phyloP scores from a whole-genome alignment of 1,140 invertebrate genomes.

The Caenorhabditis tropicalis region DNA sequence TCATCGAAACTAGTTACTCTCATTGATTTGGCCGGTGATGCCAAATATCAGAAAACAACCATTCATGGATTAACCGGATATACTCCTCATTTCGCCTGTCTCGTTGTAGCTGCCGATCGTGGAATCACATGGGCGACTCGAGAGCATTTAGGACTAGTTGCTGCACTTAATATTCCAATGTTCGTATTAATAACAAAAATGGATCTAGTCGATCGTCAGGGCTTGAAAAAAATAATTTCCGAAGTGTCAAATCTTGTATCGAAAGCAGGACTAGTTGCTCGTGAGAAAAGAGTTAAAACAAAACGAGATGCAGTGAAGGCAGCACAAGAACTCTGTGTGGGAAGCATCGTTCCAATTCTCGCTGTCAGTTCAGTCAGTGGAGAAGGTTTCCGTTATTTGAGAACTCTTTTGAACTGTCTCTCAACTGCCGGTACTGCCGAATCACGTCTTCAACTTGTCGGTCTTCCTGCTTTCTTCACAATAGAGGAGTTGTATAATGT shows the following conservation, averaged over 20 bases:
- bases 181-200: constrained; percentile 89
- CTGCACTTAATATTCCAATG: constrained; percentile 85
- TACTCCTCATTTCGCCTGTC: constrained; percentile 90
- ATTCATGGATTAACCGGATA: constrained; percentile 91
- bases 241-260: constrained; percentile 44
- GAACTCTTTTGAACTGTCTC: constrained; percentile 55
- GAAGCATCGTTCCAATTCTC: constrained; percentile 84
- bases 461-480: constrained; percentile 84
- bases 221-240: constrained; percentile 72
- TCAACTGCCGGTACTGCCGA: constrained; percentile 49
- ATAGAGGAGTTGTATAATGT: constrained; percentile 89
- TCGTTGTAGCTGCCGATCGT: constrained; percentile 77
- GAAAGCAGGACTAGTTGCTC: constrained; percentile 44
- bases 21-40: constrained; percentile 93
- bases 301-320: constrained; percentile 57
- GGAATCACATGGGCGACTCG: constrained; percentile 73
- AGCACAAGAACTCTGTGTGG: constrained; percentile 69
- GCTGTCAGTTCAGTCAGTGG: constrained; percentile 93
- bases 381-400: constrained; percentile 68
- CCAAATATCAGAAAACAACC: constrained; percentile 93
- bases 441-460: constrained; percentile 48
- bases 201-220: constrained; percentile 78
- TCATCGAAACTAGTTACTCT: constrained; percentile 91
- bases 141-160: constrained; percentile 84
- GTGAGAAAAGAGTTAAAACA: constrained; percentile 39